Evolutionary conservation across 1,140 invertebrate species (phyloP).

Genomic region (Acromyrmex charruanus): DNA sequence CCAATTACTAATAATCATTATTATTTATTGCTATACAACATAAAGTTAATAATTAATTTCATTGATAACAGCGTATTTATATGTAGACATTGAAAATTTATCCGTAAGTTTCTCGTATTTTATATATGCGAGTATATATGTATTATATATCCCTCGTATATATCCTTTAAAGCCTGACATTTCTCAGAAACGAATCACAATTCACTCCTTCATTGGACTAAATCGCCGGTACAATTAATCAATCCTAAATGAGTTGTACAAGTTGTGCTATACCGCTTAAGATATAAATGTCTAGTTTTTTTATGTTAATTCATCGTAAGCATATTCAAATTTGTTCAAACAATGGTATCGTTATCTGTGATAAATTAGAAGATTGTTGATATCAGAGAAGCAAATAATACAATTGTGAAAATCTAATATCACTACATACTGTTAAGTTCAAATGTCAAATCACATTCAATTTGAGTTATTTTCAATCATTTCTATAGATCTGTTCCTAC

Average conservation of each 20-base stretch:
- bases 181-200: conserved; percentile 38
- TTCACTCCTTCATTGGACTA: conserved; percentile 33
- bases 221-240: conserved; percentile 38
- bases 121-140: too few relatives aligned
- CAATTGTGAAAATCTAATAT: conserved; percentile 21
- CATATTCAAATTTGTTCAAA: neutral
- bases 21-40: neutral
- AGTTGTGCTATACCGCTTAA: conserved; percentile 11
- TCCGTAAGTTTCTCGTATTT: too few relatives aligned
- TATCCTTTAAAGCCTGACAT: conserved; percentile 28
- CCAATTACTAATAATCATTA: neutral
- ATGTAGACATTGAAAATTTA: too few relatives aligned
- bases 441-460: too few relatives aligned
- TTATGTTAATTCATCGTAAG: neutral
- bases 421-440: too few relatives aligned
- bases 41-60: neutral
- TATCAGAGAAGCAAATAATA: neutral
- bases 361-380: neutral
- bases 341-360: neutral
- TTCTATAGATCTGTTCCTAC: too few relatives aligned
- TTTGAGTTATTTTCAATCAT: too few relatives aligned
- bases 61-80: neutral
- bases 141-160: neutral
- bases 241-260: neutral
- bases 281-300: conserved; percentile 23